Percentiles rank a stretch among this genome's conserved stretches.
Evolutionary conservation across 1,140 invertebrate species (phyloP).

Genomic region (Panulirus ornatus): DNA sequence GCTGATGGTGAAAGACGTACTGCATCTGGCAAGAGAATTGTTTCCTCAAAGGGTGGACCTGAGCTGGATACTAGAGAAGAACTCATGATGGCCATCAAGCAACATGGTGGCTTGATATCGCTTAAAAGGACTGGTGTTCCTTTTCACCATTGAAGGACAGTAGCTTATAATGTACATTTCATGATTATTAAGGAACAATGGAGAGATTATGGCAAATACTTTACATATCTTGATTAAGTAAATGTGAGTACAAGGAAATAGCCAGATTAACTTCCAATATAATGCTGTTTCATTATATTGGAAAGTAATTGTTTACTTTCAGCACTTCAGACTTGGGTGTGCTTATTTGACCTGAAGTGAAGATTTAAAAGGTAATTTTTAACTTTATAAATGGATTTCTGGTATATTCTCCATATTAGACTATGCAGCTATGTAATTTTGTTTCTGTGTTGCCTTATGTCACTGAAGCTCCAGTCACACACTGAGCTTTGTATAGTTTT

Average conservation of each 20-base stretch:
- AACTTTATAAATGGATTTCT: slow-evolving; percentile 26
- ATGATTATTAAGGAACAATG: no score
- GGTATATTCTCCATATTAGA: slow-evolving; percentile 44
- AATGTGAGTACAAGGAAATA: neutral
- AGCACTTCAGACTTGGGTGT: no score
- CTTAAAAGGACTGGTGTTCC: slow-evolving; percentile 20
- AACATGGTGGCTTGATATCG: slow-evolving; percentile 50
- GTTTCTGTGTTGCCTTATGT: slow-evolving; percentile 21
- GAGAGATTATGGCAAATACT: neutral
- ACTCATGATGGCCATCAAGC: slow-evolving; percentile 74
- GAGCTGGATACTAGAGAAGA: slow-evolving; percentile 71
- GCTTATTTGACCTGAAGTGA: no score
- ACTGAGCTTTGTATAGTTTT: slow-evolving; percentile 28
- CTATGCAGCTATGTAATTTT: slow-evolving; percentile 31
- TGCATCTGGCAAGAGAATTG: slow-evolving; percentile 65
- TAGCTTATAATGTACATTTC: no score
- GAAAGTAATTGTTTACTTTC: no score
- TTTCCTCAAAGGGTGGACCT: slow-evolving; percentile 44
- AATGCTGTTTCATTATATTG: no score
- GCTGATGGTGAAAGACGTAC: slow-evolving; percentile 61
- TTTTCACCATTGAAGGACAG: neutral
- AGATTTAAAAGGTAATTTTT: slow-evolving; percentile 21
- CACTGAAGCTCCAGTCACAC: neutral
- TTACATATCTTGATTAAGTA: neutral
- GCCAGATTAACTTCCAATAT: neutral